These are phyloP conservation scores for Gymnoscopelus braueri DNA, from an alignment of 2,797 vertebrate species.

Conservation along the genomic window DNA sequence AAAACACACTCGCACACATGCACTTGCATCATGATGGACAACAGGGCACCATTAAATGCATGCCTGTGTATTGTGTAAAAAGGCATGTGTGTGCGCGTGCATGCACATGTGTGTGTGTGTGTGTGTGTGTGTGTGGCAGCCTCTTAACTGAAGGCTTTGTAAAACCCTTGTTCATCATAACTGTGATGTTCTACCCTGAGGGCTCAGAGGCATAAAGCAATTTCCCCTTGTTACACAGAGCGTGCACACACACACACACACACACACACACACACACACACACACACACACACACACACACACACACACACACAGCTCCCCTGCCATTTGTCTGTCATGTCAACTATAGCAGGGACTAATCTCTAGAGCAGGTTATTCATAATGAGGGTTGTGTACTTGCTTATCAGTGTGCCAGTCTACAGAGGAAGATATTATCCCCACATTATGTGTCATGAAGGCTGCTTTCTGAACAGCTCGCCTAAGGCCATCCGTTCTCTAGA, in stretches of 20 bases:
- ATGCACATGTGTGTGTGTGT: constrained; percentile 26
- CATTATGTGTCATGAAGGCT: constrained; percentile 30
- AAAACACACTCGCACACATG: constrained; percentile 23
- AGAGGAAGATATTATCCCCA: constrained; percentile 21
- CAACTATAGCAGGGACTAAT: constrained; percentile 58
- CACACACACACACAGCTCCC: constrained; percentile 14
- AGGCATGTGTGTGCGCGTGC: neutral
- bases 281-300: constrained; percentile 21
- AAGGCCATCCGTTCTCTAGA: constrained; percentile 19
- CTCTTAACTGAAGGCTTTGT: constrained; percentile 71
- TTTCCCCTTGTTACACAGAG: constrained; percentile 67
- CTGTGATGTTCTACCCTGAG: constrained; percentile 70
- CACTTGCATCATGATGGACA: constrained; percentile 27
- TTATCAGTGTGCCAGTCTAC: constrained; percentile 51
- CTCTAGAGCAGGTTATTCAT: constrained; percentile 68
- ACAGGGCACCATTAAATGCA: constrained; percentile 30
- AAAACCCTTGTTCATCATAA: constrained; percentile 75
- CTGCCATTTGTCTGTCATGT: constrained; percentile 69
- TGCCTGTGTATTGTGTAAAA: neutral
- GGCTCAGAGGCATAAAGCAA: constrained; percentile 72
- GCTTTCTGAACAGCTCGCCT: constrained; percentile 26
- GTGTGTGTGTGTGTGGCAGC: constrained; percentile 34
- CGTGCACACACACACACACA: constrained; percentile 18
- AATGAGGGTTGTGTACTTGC: constrained; percentile 53
- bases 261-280: neutral